Conservation (phyloP, 2,797 vertebrate species). For the Sphaeramia orbicularis region DNA sequence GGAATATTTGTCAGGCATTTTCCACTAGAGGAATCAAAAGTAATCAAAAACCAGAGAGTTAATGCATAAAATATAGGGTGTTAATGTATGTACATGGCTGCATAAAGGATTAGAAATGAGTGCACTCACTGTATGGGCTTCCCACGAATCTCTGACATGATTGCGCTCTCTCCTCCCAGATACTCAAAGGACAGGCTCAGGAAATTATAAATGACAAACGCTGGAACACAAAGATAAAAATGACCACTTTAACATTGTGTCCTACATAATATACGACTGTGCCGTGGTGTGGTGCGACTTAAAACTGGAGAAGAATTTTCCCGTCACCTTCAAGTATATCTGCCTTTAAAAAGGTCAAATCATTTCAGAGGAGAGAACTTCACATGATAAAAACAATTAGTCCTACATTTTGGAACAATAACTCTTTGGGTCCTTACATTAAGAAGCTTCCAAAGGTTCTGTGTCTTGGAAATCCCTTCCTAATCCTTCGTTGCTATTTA, state of each 20-base stretch:
- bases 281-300: constrained; percentile 8
- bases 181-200: constrained; percentile 98
- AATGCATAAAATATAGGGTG: background rate
- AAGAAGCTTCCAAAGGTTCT: constrained; percentile 74
- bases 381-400: constrained; percentile 70
- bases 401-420: constrained; percentile 72
- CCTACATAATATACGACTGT: background rate
- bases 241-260: constrained; percentile 9
- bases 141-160: constrained; percentile 97
- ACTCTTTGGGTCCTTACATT: constrained; percentile 71
- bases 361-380: constrained; percentile 39
- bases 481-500: constrained; percentile 85
- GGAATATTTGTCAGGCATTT: too few species aligned
- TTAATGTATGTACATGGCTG: background rate
- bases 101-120: constrained; percentile 1
- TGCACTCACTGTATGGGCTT: constrained; percentile 91
- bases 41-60: background rate
- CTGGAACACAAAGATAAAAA: constrained; percentile 79
- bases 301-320: constrained; percentile 22
- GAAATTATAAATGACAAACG: constrained; percentile 98
- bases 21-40: background rate
- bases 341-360: constrained; percentile 56
- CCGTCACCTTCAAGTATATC: constrained; percentile 42
- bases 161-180: constrained; percentile 95
- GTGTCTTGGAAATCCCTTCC: constrained; percentile 80